Base-by-base conservation (phyloP, 2,797 vertebrate genomes). In the Harpagifer antarcticus region DNA sequence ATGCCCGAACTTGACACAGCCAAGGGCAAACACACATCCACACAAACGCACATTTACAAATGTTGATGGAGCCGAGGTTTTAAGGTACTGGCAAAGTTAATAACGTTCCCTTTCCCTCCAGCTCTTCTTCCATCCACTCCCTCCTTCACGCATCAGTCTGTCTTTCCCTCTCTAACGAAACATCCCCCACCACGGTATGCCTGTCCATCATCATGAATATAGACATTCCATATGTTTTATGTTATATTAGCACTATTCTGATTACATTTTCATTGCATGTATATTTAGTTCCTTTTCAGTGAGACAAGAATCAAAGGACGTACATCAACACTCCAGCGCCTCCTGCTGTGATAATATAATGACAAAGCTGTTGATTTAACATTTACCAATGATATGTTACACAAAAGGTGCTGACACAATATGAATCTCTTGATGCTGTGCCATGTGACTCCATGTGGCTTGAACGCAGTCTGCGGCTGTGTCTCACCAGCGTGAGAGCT, bases 31-130 rank as follows among this genome's bases (percentile, higher is more conserved):
- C 50, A 80, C 66, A 81, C 85, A 81, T 69, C 57, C 17, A 2
- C 17, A 2, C 23, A 68, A 50, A 73, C 57, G 49, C 78, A 64
- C 70, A 74, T 63, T 71, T 17, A 67, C 57, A 63, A 83, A 81
- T 86, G 85, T 84, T 85, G 81, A 91, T 83, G 78, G 89, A 89
- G 81, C 78, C 14, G 44, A 13, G 62, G 78, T 78, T 69, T 44
- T 53, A n/a, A 74, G 82, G 75, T 68, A 73, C 70, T 66, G 63
- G 81, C 81, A 89, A 87, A 75, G 63, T 78, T 71, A 87, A 85
- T 78, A 86, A 78, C 60, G 50, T 77, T 66, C 79, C 72, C 20
- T 75, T 88, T 76, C 68, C 74, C 74, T 81, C 61, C 74, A 55
- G 48, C 49, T 81, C 76, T 69, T 85, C 88, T 82, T 85, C 82